Evolutionary conservation across 2,113 vertebrate species (phyloP), one percentile per base, ranked within the genome.

Genomic region (Ptychochromis oligacanthus): DNA sequence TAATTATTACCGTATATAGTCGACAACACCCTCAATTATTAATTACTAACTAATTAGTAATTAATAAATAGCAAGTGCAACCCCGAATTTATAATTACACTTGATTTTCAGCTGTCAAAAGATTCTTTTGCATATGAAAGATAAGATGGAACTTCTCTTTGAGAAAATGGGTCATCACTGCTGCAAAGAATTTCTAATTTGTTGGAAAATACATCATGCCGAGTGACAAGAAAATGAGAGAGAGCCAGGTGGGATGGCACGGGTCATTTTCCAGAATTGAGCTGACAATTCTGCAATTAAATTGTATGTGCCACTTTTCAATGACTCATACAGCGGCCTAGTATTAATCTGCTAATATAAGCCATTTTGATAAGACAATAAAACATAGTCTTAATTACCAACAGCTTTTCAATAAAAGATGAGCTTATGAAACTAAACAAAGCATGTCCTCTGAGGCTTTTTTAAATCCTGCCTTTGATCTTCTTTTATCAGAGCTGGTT

Each of bases 341-440:
- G 77, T 77, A 46, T 90, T 89, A 90, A 92, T 90, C 89, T 81
- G 46, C 67, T 77, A 61, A 64, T 87, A 90, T 60, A 79, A 91
- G 80, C 83, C 56, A 12, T 90, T 84, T 85, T 70, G 85, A 89
- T 84, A 90, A 88, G 80, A 92, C 92, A 89, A 84, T 93, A 89
- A 92, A 87, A 85, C 81, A 58, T 20, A 49, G 64, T 82, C 77
- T 75, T 93, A 91, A 92, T 94, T 88, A 92, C 22, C 65, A 89
- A 76, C 89, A 89, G 77, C 84, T 88, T 91, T 93, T 93, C 85
- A 94, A 91, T 92, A 90, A 93, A 89, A 89, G 80, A 94, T 89
- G 84, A 94, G 88, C 87, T 92, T 87, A 90, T 83, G 80, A 82
- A 88, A 74, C 86, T 79, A 90, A 94, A 92, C 92, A 93, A 92